phyloP scores from a whole-genome alignment of 1,140 invertebrate species.

The Nilaparvata lugens region DNA sequence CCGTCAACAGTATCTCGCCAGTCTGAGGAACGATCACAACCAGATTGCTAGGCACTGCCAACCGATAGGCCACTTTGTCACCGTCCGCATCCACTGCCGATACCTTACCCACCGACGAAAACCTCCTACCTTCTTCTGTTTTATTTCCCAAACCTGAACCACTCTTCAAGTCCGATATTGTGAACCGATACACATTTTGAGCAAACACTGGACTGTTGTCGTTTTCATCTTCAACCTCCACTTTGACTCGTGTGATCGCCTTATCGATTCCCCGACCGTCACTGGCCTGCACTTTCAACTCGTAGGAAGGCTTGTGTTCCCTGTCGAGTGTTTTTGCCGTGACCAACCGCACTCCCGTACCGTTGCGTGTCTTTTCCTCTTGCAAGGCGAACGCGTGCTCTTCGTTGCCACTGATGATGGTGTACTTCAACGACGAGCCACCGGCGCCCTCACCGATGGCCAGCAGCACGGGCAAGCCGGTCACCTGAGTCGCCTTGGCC shows the following conservation, averaged over 20 bases:
- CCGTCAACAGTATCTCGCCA: conserved; percentile 72
- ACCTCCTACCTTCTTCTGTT: conserved; percentile 46
- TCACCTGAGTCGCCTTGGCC: conserved; percentile 53
- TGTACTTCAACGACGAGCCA: conserved; percentile 57
- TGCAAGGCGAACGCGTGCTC: conserved; percentile 59
- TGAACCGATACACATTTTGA: conserved; percentile 65
- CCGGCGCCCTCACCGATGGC: conserved; percentile 37
- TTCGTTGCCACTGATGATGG: conserved; percentile 62
- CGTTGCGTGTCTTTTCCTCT: conserved; percentile 44
- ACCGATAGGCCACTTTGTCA: conserved; percentile 73
- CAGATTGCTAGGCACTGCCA: conserved; percentile 64
- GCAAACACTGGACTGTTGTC: conserved; percentile 82
- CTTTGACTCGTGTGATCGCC: conserved; percentile 56
- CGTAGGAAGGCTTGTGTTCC: conserved; percentile 56
- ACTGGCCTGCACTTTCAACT: conserved; percentile 61
- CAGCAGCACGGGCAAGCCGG: conserved; percentile 53
- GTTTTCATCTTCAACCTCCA: conserved; percentile 75
- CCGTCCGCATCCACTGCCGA: conserved; percentile 76
- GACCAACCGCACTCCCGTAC: conserved; percentile 56
- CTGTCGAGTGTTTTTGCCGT: conserved; percentile 62
- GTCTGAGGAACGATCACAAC: conserved; percentile 86
- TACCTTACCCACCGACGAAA: conserved; percentile 70
- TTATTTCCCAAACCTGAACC: conserved; percentile 38
- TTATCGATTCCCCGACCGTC: conserved; percentile 63
- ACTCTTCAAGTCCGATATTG: conserved; percentile 47